Conservation (phyloP, 2,113 vertebrate genomes). For the Gadus macrocephalus region DNA sequence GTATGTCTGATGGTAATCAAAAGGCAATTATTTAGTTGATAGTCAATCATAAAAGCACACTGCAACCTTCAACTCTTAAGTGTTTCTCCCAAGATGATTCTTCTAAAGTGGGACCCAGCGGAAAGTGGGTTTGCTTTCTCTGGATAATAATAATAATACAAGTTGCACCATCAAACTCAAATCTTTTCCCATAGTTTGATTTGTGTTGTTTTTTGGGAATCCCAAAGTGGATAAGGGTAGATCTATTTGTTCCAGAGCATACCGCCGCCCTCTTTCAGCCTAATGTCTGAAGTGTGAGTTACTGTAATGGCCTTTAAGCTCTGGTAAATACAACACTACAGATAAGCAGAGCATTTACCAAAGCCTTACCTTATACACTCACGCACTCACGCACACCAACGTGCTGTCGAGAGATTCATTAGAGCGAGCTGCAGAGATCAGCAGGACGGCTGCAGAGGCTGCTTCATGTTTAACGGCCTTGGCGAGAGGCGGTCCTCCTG, state of each 20-base stretch:
- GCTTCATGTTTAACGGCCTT: constrained; percentile 64
- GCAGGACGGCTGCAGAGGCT: constrained; percentile 55
- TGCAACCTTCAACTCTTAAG: not conserved
- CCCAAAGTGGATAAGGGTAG: constrained; percentile 33
- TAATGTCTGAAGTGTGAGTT: constrained; percentile 29
- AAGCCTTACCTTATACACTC: not conserved
- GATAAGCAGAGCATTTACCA: constrained; percentile 33
- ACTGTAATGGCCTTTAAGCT: constrained; percentile 51
- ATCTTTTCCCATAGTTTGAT: not conserved
- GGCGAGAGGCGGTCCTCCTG: constrained; percentile 37
- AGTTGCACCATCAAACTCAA: not conserved
- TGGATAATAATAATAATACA: too few relatives aligned
- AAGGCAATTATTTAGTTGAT: not conserved
- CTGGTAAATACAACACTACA: constrained; percentile 28
- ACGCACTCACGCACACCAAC: constrained; percentile 3
- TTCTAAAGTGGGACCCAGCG: too few relatives aligned
- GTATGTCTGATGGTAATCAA: too few relatives aligned
- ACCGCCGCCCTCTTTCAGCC: constrained; percentile 31
- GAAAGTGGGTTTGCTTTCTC: too few relatives aligned
- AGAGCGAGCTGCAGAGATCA: constrained; percentile 59
- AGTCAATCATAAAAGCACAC: constrained; percentile 13
- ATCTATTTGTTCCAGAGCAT: constrained; percentile 23
- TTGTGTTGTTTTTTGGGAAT: constrained; percentile 13
- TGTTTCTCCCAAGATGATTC: not conserved
- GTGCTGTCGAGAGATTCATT: constrained; percentile 64